Evolutionary conservation across 2,797 vertebrate genomes (phyloP).

Genomic region (Lacerta agilis): DNA sequence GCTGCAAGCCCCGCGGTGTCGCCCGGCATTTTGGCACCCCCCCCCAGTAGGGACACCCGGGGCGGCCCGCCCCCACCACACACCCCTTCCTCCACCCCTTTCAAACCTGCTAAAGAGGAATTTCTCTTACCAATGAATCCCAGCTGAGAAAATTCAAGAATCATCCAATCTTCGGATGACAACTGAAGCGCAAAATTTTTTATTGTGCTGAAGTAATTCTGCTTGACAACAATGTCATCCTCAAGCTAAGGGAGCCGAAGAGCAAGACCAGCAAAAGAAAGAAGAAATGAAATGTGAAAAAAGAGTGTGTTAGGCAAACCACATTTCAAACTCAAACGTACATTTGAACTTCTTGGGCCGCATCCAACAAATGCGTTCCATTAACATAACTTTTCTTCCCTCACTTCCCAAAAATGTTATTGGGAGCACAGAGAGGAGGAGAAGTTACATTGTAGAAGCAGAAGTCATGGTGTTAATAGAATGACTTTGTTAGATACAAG

Average conservation of each 20-base stretch:
- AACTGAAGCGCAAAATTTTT: conserved; percentile 99
- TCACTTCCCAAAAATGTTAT: no score
- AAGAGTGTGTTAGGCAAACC: conserved; percentile 10
- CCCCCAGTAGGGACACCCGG: no score
- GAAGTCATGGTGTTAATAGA: no score
- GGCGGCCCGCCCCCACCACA: accelerated
- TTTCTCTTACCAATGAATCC: conserved; percentile 94
- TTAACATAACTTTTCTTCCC: no score
- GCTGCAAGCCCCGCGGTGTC: no score
- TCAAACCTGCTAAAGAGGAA: conserved; percentile 31
- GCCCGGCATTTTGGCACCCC: no score
- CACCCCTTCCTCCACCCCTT: not conserved
- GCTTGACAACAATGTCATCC: conserved; percentile 98
- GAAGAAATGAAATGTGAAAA: conserved; percentile 10
- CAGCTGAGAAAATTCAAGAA: conserved; percentile 98
- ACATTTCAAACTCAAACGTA: conserved; percentile 9
- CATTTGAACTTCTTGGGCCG: not conserved
- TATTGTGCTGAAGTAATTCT: conserved; percentile 99
- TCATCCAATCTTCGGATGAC: conserved; percentile 98
- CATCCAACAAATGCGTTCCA: no score
- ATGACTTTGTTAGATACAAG: no score
- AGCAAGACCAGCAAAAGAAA: conserved; percentile 48
- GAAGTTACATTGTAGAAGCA: no score
- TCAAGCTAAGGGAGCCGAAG: conserved; percentile 85
- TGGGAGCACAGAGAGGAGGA: no score